Percentiles rank a stretch among this genome's conserved stretches.
Conservation (phyloP, 2,797 vertebrate species). For the Malurus splendens region DNA sequence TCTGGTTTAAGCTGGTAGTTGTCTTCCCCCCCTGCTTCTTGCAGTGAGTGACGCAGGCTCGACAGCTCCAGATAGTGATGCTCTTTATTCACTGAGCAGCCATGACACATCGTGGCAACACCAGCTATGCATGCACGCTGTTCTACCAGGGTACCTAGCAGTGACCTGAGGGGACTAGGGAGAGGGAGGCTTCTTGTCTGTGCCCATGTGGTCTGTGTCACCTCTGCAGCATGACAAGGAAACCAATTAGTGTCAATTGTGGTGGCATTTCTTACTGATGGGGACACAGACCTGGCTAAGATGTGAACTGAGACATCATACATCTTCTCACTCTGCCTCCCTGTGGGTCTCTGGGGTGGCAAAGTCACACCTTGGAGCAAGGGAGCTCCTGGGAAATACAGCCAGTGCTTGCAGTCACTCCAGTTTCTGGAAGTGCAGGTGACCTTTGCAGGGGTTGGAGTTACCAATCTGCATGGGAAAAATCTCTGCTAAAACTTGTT, state of each 20-base stretch:
- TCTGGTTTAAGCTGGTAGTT: constrained; percentile 67
- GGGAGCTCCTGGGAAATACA: background rate
- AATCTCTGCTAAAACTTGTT: background rate
- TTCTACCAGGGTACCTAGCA: background rate
- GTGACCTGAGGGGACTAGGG: constrained; percentile 1
- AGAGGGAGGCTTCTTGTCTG: background rate
- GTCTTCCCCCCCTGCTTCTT: constrained; percentile 26
- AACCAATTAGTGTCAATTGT: constrained; percentile 39
- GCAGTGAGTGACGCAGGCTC: constrained; percentile 67
- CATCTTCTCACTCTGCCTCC: background rate
- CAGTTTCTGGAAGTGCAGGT: rapidly evolving
- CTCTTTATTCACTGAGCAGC: constrained; percentile 54
- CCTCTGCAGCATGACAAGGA: constrained; percentile 6
- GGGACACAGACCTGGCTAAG: background rate
- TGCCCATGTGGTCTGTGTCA: constrained; percentile 24
- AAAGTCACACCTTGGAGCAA: background rate
- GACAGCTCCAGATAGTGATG: constrained; percentile 63
- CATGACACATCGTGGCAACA: constrained; percentile 8
- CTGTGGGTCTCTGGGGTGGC: background rate
- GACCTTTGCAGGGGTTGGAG: background rate
- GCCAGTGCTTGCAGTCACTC: background rate
- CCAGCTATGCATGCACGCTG: background rate
- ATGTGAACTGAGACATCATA: constrained; percentile 5
- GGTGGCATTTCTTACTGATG: constrained; percentile 12
- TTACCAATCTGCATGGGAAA: background rate